These are phyloP conservation scores for Clarias batrachus DNA, from an alignment of 2,113 vertebrate genomes.

Conservation along the genomic window DNA sequence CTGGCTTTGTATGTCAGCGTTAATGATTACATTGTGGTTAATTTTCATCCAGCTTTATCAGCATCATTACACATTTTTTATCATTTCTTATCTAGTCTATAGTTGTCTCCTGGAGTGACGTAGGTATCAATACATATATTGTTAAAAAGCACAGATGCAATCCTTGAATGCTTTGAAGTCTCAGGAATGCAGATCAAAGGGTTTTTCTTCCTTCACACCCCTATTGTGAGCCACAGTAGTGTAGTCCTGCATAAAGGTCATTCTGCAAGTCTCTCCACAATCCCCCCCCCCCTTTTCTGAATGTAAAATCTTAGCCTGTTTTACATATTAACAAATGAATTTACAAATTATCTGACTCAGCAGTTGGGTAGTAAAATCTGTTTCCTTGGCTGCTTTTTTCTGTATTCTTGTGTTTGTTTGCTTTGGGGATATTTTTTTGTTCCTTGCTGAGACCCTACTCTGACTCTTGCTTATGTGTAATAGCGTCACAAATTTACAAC, in stretches of 20 bases:
- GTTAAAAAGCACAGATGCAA: background rate
- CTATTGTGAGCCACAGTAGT: background rate
- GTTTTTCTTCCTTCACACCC: background rate
- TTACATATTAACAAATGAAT: background rate
- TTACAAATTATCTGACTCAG: background rate
- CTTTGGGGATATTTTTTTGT: no score
- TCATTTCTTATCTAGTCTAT: background rate
- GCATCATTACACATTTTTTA: background rate
- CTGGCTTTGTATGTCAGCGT: background rate
- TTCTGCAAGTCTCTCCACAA: background rate
- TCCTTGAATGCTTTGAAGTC: background rate
- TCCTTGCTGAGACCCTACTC: no score
- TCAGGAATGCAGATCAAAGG: conserved; percentile 3
- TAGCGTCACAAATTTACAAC: no score
- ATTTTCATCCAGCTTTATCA: background rate
- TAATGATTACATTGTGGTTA: background rate
- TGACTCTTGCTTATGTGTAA: no score
- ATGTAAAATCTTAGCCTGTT: background rate
- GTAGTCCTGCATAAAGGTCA: background rate
- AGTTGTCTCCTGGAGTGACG: background rate
- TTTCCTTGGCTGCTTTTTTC: no score
- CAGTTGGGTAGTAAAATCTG: no score
- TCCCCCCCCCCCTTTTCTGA: background rate
- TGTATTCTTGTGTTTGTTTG: no score
- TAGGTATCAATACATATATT: background rate